Conservation (phyloP, 2,888 invertebrate genomes). For the Andrena fulva region DNA sequence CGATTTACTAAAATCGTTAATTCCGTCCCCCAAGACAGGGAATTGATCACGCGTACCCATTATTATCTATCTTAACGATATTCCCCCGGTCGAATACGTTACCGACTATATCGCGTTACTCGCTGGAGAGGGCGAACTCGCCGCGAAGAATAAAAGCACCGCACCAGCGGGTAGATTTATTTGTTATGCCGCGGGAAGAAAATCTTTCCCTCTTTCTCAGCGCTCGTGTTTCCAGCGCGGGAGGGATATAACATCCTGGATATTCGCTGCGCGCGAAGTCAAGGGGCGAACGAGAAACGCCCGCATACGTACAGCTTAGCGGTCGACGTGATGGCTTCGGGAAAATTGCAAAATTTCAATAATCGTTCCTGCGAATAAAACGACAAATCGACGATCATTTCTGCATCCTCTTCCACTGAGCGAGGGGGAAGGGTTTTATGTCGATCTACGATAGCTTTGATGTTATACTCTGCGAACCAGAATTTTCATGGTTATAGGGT, state of each 20-base stretch:
- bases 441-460: too few species aligned
- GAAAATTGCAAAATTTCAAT: constrained; percentile 4
- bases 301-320: neutral
- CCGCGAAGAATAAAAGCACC: constrained; percentile 14
- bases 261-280: neutral
- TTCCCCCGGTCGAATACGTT: constrained; percentile 8
- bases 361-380: neutral
- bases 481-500: too few species aligned
- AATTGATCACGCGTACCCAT: neutral
- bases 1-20: neutral
- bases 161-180: constrained; percentile 38
- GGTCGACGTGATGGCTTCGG: neutral
- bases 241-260: constrained; percentile 4
- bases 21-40: neutral
- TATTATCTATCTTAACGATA: constrained; percentile 25
- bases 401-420: too few species aligned
- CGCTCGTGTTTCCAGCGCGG: constrained; percentile 11
- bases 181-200: constrained; percentile 28
- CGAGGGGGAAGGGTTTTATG: too few species aligned
- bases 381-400: neutral
- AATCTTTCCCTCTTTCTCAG: neutral
- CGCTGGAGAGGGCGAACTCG: neutral
- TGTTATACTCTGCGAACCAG: too few species aligned
- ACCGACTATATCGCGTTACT: constrained; percentile 43
- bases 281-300: neutral